These are phyloP conservation scores for Apostichopus californicus DNA, from an alignment of 35 echinoderm and acorn worm species.

Conservation along the genomic window DNA sequence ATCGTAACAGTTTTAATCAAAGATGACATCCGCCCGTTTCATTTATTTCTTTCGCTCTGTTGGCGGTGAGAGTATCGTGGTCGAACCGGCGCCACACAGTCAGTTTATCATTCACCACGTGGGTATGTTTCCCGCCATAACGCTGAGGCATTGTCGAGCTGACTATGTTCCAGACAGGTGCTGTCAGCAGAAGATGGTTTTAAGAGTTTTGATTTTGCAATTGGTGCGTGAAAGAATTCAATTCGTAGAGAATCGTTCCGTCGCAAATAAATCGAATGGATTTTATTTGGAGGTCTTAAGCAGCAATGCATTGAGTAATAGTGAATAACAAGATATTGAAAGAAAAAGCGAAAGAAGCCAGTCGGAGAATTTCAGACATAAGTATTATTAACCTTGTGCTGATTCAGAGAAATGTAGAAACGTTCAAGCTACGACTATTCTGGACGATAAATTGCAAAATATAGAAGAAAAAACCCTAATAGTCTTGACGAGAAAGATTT, in stretches of 20 bases:
- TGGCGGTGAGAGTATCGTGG: conserved; percentile 36
- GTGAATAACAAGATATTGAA: background rate
- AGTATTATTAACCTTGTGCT: no score
- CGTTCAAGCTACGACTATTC: no score
- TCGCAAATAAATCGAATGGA: conserved; percentile 22
- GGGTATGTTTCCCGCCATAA: conserved; percentile 32
- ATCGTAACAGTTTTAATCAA: conserved; percentile 40
- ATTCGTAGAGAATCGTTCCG: conserved; percentile 8
- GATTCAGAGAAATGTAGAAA: no score
- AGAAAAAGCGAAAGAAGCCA: background rate
- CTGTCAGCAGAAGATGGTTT: conserved; percentile 36
- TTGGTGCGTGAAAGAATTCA: conserved; percentile 43
- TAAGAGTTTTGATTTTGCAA: conserved; percentile 30
- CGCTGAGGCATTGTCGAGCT: background rate
- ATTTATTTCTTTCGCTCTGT: conserved; percentile 43
- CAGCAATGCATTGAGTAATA: background rate
- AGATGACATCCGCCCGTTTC: conserved; percentile 4
- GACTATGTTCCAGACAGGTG: conserved; percentile 41
- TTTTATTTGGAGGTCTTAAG: background rate
- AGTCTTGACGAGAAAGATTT: no score
- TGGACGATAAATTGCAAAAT: no score
- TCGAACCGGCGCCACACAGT: conserved; percentile 13
- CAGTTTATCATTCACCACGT: conserved; percentile 26
- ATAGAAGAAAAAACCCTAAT: no score
- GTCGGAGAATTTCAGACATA: no score